Conservation (phyloP, 2,888 invertebrate species). For the Agriopis aurantiaria region DNA sequence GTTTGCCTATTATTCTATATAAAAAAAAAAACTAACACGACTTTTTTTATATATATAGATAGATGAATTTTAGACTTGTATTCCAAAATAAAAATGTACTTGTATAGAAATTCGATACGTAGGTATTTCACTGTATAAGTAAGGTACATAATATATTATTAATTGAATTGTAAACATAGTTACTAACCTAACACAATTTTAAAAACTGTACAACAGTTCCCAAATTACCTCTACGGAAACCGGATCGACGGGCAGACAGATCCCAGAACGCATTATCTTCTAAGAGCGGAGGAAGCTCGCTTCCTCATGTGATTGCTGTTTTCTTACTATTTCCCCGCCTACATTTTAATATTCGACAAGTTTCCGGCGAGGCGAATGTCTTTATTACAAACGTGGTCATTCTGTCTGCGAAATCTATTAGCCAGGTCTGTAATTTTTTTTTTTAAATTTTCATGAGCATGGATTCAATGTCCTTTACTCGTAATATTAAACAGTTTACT, state of each 20-base stretch:
- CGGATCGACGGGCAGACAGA: slow-evolving; percentile 51
- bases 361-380: slow-evolving; percentile 31
- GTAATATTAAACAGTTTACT: too few relatives aligned
- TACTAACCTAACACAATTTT: slow-evolving; percentile 21
- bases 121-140: too few relatives aligned
- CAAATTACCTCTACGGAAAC: slow-evolving; percentile 53
- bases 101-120: too few relatives aligned
- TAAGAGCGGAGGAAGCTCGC: slow-evolving; percentile 68
- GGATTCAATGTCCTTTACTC: too few relatives aligned
- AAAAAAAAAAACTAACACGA: too few relatives aligned
- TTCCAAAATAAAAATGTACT: too few relatives aligned
- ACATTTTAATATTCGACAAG: slow-evolving; percentile 36
- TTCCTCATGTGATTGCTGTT: slow-evolving; percentile 60
- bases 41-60: too few relatives aligned
- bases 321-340: slow-evolving; percentile 47
- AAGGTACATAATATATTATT: too few relatives aligned
- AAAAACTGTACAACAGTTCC: slow-evolving; percentile 2
- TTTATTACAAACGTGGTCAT: slow-evolving; percentile 38
- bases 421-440: too few relatives aligned
- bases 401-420: slow-evolving; percentile 11
- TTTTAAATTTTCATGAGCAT: too few relatives aligned
- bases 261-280: slow-evolving; percentile 64
- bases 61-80: too few relatives aligned
- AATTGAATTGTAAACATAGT: background rate
- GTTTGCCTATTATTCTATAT: too few relatives aligned